Base-by-base conservation (phyloP, 2,888 invertebrate species). In the Ophion costatus region DNA sequence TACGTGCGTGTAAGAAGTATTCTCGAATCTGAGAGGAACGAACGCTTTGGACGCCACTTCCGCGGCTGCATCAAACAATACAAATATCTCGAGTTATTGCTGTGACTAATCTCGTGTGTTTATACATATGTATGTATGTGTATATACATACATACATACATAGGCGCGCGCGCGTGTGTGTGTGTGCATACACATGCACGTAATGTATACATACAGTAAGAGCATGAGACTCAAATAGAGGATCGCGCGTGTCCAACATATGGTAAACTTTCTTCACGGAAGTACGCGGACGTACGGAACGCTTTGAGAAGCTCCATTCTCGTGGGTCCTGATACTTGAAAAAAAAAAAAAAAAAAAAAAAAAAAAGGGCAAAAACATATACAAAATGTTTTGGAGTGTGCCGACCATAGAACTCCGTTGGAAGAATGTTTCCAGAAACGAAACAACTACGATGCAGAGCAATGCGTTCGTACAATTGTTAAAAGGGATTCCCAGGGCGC, bases 401-500 rank as follows among this genome's bases (percentile, higher is more conserved):
- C 22, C 51, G 61, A 78, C 42, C 29, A 69, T 73, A 67, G 80
- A 33, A 59, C n/a, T n/a, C 20, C 56, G 61, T 69, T 63, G 67
- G 45, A 45, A 64, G 64, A 63, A 80, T 75, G 76, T 71, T 85
- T 85, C 82, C 73, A 80, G 61, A 81, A 80, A 82, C 56, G 38
- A 78, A 56, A 77, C 42, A 51, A 42, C 77, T 38, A 14, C 56
- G 66, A 67, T 51, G 67, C 57, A 45, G 82, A 69, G 64, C 64
- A 73, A 71, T 64, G 57, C 56, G 74, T 45, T 81, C 20, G 79
- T 84, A 69, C 75, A 76, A 85, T 80, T 82, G 82, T 82, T 85
- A 73, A 73, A 82, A 85, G 82, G 74, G 67, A 82, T 85, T 82
- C 82, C 59, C 69, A 59, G 80, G 77, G 80, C 73, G 29, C 80